Base-by-base conservation (phyloP, 2,797 vertebrate species). In the Vipera latastei region DNA sequence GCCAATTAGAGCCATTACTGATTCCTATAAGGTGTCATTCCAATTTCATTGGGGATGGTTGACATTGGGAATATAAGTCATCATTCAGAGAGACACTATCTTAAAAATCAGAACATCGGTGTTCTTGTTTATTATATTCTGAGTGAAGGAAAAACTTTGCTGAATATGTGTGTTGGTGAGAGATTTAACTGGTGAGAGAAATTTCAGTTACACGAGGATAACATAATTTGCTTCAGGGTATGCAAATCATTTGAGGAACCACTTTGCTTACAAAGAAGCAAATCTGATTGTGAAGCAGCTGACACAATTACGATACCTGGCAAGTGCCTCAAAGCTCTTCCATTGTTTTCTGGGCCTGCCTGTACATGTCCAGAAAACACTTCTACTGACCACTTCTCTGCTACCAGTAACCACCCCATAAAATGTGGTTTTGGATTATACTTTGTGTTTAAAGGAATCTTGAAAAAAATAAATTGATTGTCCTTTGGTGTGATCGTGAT, bases 401-500 rank as follows among this genome's bases (percentile, higher is more conserved):
- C 73, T 83, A 83, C 20, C 38, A 83, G 38, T 38, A 48, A 83
- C 38, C 20, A 83, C 11, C 12, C 22, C 38, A 83, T 9, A 6
- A 61, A 25, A 53, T 85, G 48, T 86, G 16, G n/a, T 26, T 53
- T 56, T 48, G 32, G n/a, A 44, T 63, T 65, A 16, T 32, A 28
- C 11, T 12, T 8, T 56, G 25, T 53, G 7, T 85, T 25, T 55
- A 28, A 89, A 89, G 86, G 20, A 28, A 48, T 93, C 91, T 95
- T 9, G 69, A 0, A 44, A 90, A 94, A 94, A 95, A 90, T 90
- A 87, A 11, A 6, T 91, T 55, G 90, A 13, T 93, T 92, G 0
- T 78, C 93, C 65, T 11, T 94, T 4, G 89, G 3, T 38, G 12
- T 0, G 73, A 78, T 73, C 44, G 89, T 86, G 69, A 94, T 12